phyloP scores from a whole-genome alignment of 2,113 vertebrate species.

The Apodemus speciosus region DNA sequence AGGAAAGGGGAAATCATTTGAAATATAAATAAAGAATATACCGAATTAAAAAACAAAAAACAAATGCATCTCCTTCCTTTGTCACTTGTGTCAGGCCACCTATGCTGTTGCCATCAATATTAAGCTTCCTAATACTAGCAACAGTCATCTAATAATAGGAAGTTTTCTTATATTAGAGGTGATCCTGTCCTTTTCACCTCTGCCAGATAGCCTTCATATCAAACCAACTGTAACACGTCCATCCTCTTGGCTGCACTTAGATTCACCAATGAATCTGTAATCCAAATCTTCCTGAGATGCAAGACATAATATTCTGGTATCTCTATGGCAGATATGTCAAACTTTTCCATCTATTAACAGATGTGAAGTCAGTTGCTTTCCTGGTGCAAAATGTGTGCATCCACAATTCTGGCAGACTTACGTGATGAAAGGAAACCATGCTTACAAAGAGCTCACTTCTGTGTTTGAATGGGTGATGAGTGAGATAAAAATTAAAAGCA shows the following conservation, averaged over 20 bases:
- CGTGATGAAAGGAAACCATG: neutral
- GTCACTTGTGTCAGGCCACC: neutral
- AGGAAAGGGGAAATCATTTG: too few species aligned
- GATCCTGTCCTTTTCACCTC: neutral
- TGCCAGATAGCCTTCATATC: neutral
- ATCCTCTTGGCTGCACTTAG: neutral
- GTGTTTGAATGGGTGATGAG: neutral
- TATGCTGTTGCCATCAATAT: neutral
- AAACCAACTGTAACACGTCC: neutral
- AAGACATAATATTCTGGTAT: neutral
- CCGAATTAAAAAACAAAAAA: too few species aligned
- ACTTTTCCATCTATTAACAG: too few species aligned
- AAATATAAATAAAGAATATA: too few species aligned
- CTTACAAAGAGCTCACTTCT: neutral
- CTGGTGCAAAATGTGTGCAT: neutral
- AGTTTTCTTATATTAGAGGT: conserved; percentile 12
- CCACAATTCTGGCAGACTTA: neutral
- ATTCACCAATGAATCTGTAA: neutral
- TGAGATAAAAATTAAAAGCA: neutral
- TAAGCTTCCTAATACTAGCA: conserved; percentile 6
- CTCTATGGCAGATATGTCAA: neutral
- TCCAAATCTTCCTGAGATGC: neutral
- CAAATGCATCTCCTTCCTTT: neutral
- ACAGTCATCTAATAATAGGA: conserved; percentile 1
- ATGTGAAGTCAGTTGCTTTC: neutral